A percentile compares a stretch with the other conserved stretches of the same genome.
phyloP scores from a whole-genome alignment of 2,888 invertebrate species.

The Andrena hattorfiana region DNA sequence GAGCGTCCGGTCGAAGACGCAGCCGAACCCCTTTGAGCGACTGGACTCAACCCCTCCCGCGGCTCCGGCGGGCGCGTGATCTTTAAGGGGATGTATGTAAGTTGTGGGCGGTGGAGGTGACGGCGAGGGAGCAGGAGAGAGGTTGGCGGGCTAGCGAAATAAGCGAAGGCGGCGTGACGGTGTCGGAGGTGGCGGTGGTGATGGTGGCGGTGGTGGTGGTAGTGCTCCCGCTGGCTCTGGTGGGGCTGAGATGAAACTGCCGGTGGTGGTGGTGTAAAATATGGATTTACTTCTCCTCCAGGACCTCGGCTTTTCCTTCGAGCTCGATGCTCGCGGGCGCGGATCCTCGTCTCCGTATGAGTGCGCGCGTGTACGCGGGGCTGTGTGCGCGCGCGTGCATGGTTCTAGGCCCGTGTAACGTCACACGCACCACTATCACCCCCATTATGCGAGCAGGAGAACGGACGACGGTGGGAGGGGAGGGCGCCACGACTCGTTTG shows the following conservation, averaged over 20 bases:
- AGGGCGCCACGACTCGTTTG: constrained; percentile 82
- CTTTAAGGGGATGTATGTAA: constrained; percentile 77
- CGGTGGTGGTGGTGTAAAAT: constrained; percentile 83
- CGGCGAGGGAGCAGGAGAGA: constrained; percentile 61
- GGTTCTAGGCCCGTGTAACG: constrained; percentile 75
- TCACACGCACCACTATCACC: constrained; percentile 77
- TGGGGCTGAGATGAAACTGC: constrained; percentile 67
- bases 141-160: constrained; percentile 74
- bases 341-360: constrained; percentile 44
- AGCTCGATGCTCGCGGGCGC: constrained; percentile 72
- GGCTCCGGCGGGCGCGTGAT: constrained; percentile 68
- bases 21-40: constrained; percentile 63
- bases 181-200: constrained; percentile 40
- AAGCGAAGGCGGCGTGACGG: constrained; percentile 76
- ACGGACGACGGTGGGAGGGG: constrained; percentile 31
- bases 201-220: constrained; percentile 63
- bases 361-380: constrained; percentile 42
- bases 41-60: constrained; percentile 54
- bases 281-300: constrained; percentile 84
- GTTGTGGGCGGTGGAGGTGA: constrained; percentile 67
- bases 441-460: constrained; percentile 75
- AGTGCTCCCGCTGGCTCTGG: constrained; percentile 45
- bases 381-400: constrained; percentile 50
- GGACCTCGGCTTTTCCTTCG: constrained; percentile 79
- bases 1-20: constrained; percentile 66